These are phyloP conservation scores for Acanthiza pusilla DNA, from an alignment of 2,797 vertebrate genomes.

Conservation along the genomic window DNA sequence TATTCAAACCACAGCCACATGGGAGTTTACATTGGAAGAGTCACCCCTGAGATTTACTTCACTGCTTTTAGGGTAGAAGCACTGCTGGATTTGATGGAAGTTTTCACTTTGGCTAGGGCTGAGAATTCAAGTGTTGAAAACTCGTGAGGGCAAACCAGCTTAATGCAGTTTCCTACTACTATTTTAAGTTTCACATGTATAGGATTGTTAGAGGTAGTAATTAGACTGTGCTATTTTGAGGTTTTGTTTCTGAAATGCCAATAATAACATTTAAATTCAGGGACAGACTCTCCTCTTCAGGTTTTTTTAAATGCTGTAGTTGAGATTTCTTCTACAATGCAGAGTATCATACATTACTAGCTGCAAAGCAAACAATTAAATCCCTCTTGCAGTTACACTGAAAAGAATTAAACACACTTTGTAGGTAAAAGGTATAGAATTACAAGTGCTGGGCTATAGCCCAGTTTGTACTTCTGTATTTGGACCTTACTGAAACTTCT, in stretches of 20 bases:
- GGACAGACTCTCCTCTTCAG: background rate
- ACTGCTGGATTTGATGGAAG: background rate
- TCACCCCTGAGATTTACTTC: background rate
- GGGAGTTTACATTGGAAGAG: background rate
- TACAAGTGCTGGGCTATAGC: background rate
- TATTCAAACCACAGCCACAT: background rate
- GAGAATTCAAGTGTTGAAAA: background rate
- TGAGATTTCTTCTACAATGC: background rate
- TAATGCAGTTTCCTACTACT: background rate
- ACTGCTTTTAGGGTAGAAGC: background rate
- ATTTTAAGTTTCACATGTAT: background rate
- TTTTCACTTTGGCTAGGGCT: background rate
- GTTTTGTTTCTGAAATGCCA: background rate
- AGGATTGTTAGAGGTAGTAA: background rate
- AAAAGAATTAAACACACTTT: background rate
- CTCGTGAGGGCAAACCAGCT: background rate
- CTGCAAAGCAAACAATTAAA: background rate
- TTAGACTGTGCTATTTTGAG: background rate
- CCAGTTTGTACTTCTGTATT: background rate
- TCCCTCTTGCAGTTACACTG: background rate
- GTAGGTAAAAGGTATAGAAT: background rate
- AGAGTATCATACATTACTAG: background rate
- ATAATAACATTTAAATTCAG: background rate
- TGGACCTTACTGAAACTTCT: background rate
- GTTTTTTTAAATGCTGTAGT: background rate